A percentile compares a stretch with the other conserved stretches of the same genome.
These are phyloP conservation scores for Sebastes minor DNA, from an alignment of 2,797 vertebrate genomes.

Conservation along the genomic window DNA sequence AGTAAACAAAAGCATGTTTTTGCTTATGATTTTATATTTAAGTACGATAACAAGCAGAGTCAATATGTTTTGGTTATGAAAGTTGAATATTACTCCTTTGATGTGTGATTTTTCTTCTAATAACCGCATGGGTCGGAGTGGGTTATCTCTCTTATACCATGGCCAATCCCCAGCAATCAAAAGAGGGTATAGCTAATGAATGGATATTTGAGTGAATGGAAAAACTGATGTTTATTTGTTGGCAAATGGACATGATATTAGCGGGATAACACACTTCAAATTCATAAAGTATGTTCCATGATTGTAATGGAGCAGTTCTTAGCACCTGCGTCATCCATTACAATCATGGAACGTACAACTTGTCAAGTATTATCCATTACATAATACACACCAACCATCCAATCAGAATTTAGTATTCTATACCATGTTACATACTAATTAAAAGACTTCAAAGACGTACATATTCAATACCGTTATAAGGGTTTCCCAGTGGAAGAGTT, in stretches of 20 bases:
- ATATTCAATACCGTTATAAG: background rate
- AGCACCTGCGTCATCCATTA: no score
- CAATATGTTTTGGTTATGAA: background rate
- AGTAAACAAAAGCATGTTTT: background rate
- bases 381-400: background rate
- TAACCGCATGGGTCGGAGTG: background rate
- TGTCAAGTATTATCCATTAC: background rate
- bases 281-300: accelerated
- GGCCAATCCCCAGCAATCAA: background rate
- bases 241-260: background rate
- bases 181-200: background rate
- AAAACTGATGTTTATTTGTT: background rate
- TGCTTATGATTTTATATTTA: background rate
- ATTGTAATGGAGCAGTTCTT: background rate
- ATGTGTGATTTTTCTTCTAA: background rate
- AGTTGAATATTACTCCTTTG: background rate
- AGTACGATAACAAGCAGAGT: background rate
- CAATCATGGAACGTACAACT: background rate
- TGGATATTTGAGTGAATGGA: background rate
- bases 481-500: background rate
- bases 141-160: background rate
- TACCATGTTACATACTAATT: background rate
- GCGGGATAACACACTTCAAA: background rate
- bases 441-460: background rate
- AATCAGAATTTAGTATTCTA: background rate